Conservation (phyloP, 2,797 vertebrate species). For the Takifugu rubripes region DNA sequence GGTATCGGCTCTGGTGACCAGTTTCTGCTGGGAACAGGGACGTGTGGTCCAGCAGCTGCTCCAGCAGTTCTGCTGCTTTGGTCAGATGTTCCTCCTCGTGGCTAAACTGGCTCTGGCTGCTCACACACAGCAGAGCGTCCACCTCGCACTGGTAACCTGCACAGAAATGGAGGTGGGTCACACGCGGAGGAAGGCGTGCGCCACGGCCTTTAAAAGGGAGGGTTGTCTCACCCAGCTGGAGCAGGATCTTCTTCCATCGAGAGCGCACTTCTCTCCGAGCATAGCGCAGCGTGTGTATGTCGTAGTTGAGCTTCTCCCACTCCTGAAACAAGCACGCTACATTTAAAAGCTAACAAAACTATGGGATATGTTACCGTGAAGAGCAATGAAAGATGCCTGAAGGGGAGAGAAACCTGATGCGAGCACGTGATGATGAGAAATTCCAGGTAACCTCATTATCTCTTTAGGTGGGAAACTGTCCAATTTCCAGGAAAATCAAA, state of each 20-base stretch:
- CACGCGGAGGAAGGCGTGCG: no score
- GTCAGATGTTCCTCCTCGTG: conserved; percentile 80
- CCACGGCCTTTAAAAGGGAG: not conserved
- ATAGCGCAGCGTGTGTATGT: conserved; percentile 84
- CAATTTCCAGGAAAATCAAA: no score
- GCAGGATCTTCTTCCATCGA: conserved; percentile 86
- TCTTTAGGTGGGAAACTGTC: no score
- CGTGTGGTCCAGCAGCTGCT: conserved; percentile 83
- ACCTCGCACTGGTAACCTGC: conserved; percentile 90
- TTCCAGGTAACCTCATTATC: no score
- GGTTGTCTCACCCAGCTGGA: conserved; percentile 81
- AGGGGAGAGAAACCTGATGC: no score
- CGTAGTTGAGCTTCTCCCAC: conserved; percentile 93
- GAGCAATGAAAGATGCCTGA: no score
- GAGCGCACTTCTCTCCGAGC: conserved; percentile 81
- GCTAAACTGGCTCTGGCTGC: conserved; percentile 75
- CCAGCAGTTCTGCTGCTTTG: conserved; percentile 78
- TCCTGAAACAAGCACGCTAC: conserved; percentile 70
- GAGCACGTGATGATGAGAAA: no score
- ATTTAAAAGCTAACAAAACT: not conserved
- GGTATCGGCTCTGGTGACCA: conserved; percentile 81
- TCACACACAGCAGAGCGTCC: conserved; percentile 84
- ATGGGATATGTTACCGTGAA: no score
- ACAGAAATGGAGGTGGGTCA: not conserved
- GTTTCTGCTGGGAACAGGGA: conserved; percentile 82